Evolutionary conservation across 2,113 vertebrate species (phyloP), one percentile per base, ranked within the genome.

Genomic region (Melanotaenia duboulayi): DNA sequence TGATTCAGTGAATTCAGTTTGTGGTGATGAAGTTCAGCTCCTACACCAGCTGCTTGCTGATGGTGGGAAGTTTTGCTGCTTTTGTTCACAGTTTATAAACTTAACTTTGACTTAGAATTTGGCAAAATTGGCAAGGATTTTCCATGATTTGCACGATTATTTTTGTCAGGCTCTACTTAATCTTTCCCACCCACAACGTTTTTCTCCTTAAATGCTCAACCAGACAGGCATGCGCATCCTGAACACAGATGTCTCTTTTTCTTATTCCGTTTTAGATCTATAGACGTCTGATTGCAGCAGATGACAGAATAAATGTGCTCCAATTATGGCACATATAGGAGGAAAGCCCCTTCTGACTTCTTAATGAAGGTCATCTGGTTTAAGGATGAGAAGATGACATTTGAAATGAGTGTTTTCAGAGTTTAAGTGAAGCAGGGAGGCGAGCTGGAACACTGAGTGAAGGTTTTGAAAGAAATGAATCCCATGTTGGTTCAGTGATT

Each of bases 401-500:
- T 32, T 40, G 13, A 20, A 66, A 40, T 51, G 44, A 64, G 76
- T 49, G 40, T 74, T 81, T 74, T 56, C 65, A 62, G 65, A 56
- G 60, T 32, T 46, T 52, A 50, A 76, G 48, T n/a, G 74, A 83
- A 51, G 50, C 49, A 1, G 44, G 17, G 73, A 78, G 69, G 51
- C 49, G 44, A 55, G 44, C 40, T 61, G 74, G 69, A 85, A 78
- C 85, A 70, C 65, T 52, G 52, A 78, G 61, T 44, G 63, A 74
- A 28, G 51, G 46, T 65, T 86, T 84, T 40, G 40, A 59, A 54
- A 74, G 78, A 80, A 83, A 83, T 60, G 62, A 25, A 81, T 84
- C 72, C 77, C 7, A 22, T 82, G 82, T 81, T 87, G 82, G 67
- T 88, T 78, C 64, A 69, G 9, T 85, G 80, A 87, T 88, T 89